phyloP scores from a whole-genome alignment of 2,888 invertebrate genomes.

The Pterostichus niger region DNA sequence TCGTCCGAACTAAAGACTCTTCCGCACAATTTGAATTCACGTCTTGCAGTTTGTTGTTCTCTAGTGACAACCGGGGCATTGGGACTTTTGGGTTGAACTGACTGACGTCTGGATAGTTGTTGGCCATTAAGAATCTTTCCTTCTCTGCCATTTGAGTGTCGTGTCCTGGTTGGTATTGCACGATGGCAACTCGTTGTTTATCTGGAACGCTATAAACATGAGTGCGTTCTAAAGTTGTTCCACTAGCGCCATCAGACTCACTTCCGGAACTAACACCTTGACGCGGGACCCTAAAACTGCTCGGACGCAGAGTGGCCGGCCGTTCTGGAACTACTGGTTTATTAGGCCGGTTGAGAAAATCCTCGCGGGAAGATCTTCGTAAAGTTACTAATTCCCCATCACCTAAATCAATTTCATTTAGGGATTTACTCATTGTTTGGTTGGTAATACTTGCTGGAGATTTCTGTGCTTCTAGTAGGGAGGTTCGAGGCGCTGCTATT shows the following conservation, averaged over 20 bases:
- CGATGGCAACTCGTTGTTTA: slow-evolving; percentile 87
- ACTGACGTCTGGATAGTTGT: slow-evolving; percentile 69
- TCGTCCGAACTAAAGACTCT: slow-evolving; percentile 68
- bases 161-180: slow-evolving; percentile 76
- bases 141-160: slow-evolving; percentile 76
- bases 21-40: slow-evolving; percentile 72
- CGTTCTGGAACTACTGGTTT: slow-evolving; percentile 92
- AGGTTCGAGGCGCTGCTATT: slow-evolving; percentile 80
- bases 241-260: slow-evolving; percentile 66
- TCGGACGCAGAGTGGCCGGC: slow-evolving; percentile 82
- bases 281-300: slow-evolving; percentile 65
- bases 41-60: slow-evolving; percentile 72
- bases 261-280: slow-evolving; percentile 10
- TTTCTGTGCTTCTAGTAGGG: slow-evolving; percentile 71
- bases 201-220: slow-evolving; percentile 85
- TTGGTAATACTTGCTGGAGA: slow-evolving; percentile 68
- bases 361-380: slow-evolving; percentile 75
- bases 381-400: slow-evolving; percentile 78
- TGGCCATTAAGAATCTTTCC: slow-evolving; percentile 75
- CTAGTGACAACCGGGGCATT: slow-evolving; percentile 69
- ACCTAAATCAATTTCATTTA: slow-evolving; percentile 70
- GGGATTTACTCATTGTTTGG: slow-evolving; percentile 72
- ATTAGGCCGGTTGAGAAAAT: slow-evolving; percentile 76
- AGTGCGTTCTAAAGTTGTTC: slow-evolving; percentile 81
- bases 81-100: slow-evolving; percentile 63